These are phyloP conservation scores for Bradypodion ventrale DNA, from an alignment of 2,797 vertebrate species.

Conservation along the genomic window DNA sequence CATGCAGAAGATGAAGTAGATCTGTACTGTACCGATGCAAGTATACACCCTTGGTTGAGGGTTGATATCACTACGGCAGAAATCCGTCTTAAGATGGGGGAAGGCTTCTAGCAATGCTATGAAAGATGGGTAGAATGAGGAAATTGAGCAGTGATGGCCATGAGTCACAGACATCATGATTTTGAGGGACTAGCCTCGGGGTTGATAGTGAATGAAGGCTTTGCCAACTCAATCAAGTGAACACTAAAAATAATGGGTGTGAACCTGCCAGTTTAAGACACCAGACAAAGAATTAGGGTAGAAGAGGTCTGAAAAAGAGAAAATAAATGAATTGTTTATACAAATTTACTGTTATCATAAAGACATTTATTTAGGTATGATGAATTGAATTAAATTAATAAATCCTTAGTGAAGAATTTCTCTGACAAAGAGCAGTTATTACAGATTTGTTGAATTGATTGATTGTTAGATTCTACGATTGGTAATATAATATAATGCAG, in stretches of 20 bases:
- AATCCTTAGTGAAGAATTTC: not conserved
- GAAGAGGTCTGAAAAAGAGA: not conserved
- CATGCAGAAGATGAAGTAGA: not conserved
- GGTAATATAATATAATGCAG: not conserved
- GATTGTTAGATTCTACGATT: not conserved
- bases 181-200: too few species aligned
- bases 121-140: too few species aligned
- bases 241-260: not conserved
- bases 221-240: too few species aligned
- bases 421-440: not conserved
- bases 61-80: too few species aligned
- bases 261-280: not conserved
- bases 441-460: not conserved
- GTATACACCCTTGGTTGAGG: not conserved
- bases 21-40: not conserved
- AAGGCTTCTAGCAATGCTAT: too few species aligned
- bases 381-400: not conserved
- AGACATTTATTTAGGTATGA: not conserved
- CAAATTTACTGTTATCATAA: not conserved
- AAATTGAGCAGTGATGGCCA: too few species aligned
- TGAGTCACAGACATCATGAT: too few species aligned
- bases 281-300: not conserved
- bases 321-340: not conserved
- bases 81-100: too few species aligned
- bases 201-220: too few species aligned